Percentiles rank a stretch among this genome's conserved stretches.
Evolutionary conservation across 2,888 invertebrate species (phyloP).

Genomic region (Caenorhabditis sp.): DNA sequence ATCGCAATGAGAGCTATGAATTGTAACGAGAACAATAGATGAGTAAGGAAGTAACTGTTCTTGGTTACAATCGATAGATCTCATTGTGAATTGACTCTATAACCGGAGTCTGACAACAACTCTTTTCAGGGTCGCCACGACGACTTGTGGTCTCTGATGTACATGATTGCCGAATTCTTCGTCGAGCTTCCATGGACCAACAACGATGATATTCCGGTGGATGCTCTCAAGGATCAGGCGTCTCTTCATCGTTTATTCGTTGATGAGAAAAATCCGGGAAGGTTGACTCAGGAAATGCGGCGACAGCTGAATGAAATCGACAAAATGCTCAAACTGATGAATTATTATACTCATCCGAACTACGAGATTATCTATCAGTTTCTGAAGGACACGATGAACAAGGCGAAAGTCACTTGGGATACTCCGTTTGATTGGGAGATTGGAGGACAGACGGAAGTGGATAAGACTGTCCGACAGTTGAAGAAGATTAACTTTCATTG

Average conservation of each 20-base stretch:
- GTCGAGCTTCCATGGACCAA: conserved; percentile 43
- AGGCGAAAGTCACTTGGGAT: conserved; percentile 25
- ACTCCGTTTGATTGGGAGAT: conserved; percentile 60
- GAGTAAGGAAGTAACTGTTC: no score
- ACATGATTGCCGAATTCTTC: conserved; percentile 50
- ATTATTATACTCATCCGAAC: conserved; percentile 49
- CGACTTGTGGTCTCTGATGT: conserved; percentile 55
- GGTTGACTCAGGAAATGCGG: conserved; percentile 1
- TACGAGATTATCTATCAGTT: conserved; percentile 44
- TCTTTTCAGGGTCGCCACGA: conserved; percentile 42
- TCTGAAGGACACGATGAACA: conserved; percentile 28
- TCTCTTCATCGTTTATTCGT: conserved; percentile 17
- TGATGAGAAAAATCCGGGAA: conserved; percentile 11
- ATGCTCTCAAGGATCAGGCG: conserved; percentile 27
- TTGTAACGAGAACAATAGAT: no score
- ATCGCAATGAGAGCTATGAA: no score
- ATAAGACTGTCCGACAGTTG: neutral
- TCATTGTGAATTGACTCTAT: no score
- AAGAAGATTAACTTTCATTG: conserved; percentile 6
- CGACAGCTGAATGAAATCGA: conserved; percentile 29
- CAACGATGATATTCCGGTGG: conserved; percentile 30
- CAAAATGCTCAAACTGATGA: conserved; percentile 30
- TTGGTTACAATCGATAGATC: no score
- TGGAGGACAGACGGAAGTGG: neutral
- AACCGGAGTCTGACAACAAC: no score